A percentile compares a stretch with the other conserved stretches of the same genome.
phyloP scores from a whole-genome alignment of 2,113 vertebrate genomes.

The Scophthalmus maximus region DNA sequence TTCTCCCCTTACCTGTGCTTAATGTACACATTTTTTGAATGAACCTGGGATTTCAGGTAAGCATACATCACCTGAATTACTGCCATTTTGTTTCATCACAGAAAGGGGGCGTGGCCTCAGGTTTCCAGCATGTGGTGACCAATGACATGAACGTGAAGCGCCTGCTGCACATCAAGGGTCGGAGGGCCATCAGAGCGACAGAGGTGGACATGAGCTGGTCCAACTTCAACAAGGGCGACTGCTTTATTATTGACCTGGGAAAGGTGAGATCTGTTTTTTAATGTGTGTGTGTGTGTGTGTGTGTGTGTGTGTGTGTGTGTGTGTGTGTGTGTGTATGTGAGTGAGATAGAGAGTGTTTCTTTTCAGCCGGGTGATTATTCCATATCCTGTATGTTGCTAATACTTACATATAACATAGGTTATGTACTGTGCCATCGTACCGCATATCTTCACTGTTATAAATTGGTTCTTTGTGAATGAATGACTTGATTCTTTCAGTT shows the following conservation, averaged over 20 bases:
- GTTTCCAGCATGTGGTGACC: conserved; percentile 81
- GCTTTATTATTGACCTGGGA: conserved; percentile 83
- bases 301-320: conserved; percentile 1
- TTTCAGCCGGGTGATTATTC: too few relatives aligned
- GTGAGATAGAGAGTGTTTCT: too few relatives aligned
- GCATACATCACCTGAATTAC: not conserved
- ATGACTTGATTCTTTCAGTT: not conserved
- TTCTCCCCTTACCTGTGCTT: not conserved
- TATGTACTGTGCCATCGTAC: not conserved
- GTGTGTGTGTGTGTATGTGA: not conserved
- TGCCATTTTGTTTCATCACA: conserved; percentile 37
- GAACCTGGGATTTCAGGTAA: not conserved
- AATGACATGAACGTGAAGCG: conserved; percentile 74
- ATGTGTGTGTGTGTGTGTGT: not conserved
- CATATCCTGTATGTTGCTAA: too few relatives aligned
- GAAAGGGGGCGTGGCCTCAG: conserved; percentile 85
- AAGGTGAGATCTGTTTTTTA: conserved; percentile 40
- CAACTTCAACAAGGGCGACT: conserved; percentile 85
- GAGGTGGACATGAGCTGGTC: conserved; percentile 80
- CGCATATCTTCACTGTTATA: too few relatives aligned
- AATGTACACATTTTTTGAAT: not conserved
- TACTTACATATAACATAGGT: not conserved
- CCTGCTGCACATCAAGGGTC: conserved; percentile 83
- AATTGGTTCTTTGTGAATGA: not conserved
- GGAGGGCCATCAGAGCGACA: conserved; percentile 80